Base-by-base conservation (phyloP, 2,888 invertebrate genomes). In the Chymomyza fuscimana region DNA sequence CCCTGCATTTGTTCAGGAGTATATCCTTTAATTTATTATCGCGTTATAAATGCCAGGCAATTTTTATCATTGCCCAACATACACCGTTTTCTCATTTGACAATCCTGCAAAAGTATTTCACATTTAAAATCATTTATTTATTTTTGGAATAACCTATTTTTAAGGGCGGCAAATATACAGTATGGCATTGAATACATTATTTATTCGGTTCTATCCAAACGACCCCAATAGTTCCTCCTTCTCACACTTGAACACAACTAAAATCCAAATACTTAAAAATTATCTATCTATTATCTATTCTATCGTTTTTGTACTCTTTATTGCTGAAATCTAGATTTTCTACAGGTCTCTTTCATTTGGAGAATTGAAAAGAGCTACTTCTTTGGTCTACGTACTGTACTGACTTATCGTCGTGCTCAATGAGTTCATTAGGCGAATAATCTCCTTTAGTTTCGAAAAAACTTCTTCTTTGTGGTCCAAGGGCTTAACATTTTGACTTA, bases 11-110 rank as follows among this genome's bases (percentile, higher is more conserved):
- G 25, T 25, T 25, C 25, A 25, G 2, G 25, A 25, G 36, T 9
- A 36, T 36, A 36, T 36, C 36, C 36, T 36, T 9, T 36, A 36
- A 36, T 36, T 36, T 36, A 36, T 7, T 36, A 36, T 6, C 36
- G 2, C 36, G 9, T 1, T 36, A 2, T 9, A 7, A 36, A 36
- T 3, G 71, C 62, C 75, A 73, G 84, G 81, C 86, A 87, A 83
- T 87, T 87, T 86, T 83, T 87, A 83, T 83, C 74, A 71, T 73
- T 72, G 82, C 77, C 72, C 76, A 77, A 66, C 81, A 36, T 36
- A 36, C 7, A 36, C 7, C 25, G 4, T 52, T 52, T 7, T 12
- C 16, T 16, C 12, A 9, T 52, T 52, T 12, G 52, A 52, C 52
- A 12, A 15, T 5, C 10, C 2, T 15, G 52, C 16, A 52, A 6